Evolutionary conservation across 2,113 vertebrate species (phyloP).

Genomic region (Melierax canorus): DNA sequence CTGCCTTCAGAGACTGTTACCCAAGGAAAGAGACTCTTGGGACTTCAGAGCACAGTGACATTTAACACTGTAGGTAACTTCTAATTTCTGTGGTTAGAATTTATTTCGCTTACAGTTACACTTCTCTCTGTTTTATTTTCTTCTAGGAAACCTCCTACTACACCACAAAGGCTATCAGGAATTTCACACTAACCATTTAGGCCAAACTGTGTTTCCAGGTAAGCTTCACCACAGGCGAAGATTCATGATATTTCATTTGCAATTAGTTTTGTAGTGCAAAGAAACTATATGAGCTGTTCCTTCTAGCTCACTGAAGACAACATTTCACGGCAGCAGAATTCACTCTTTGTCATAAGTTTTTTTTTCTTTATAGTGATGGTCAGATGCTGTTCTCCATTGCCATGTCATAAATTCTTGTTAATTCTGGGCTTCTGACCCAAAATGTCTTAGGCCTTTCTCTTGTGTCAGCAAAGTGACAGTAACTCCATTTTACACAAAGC

Average conservation of each 20-base stretch:
- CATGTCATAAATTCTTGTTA: background rate
- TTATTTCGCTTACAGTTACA: background rate
- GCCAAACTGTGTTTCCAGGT: background rate
- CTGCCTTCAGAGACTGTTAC: background rate
- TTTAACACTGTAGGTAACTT: background rate
- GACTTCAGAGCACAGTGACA: background rate
- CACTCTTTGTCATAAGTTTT: background rate
- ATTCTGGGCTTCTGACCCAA: background rate
- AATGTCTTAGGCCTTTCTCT: background rate
- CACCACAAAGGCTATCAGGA: background rate
- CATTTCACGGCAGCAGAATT: background rate
- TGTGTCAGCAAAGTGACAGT: background rate
- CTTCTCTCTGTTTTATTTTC: background rate
- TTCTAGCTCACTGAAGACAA: background rate
- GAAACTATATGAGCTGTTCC: background rate
- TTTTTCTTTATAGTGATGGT: background rate
- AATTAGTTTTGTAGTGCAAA: background rate
- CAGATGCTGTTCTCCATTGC: background rate
- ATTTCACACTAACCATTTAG: background rate
- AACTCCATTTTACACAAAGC: background rate
- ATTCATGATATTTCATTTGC: background rate
- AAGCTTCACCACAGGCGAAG: background rate
- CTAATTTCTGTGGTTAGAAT: background rate
- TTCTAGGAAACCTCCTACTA: background rate
- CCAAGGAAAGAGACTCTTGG: background rate